Evolutionary conservation across 2,113 vertebrate genomes (phyloP), one percentile per base, ranked within the genome.

Genomic region (Mobula hypostoma): DNA sequence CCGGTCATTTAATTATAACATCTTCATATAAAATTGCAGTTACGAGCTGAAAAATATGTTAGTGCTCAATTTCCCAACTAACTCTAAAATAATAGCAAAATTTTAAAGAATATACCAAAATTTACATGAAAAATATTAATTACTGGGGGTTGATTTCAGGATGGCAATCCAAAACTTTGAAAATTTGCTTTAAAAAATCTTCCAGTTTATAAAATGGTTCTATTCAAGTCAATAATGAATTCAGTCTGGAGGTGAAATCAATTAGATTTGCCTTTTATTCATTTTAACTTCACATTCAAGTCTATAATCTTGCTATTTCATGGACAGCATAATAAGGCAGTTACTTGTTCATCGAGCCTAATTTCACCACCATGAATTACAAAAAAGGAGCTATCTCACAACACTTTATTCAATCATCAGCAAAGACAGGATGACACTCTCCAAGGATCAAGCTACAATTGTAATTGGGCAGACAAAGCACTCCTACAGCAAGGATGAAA

Each of bases 241-340:
- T 95, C 94, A 95, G 95, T 95, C 95, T 95, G 96, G 95, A 95
- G 96, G 96, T 96, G 96, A 97, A 98, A 98, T 97, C 97, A 98
- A 97, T 98, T 97, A 97, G 95, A 95, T 91, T 56, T 96, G 96
- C 96, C 96, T 96, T 96, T 98, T 96, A 96, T 96, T 96, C 96
- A 94, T 95, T 96, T 96, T 96, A 95, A 96, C 98, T 96, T 96
- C 94, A 95, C 96, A 97, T 97, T 97, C 97, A 96, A 92, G 96
- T 96, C 96, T 96, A 95, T 96, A 95, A 97, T 95, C 94, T 1
- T 95, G 95, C 97, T 96, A 97, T 96, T 96, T 96, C 96, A 95
- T 94, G 68, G 95, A 94, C 94, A 93, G 95, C 96, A 97, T 97
- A 97, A 97, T 96, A 96, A 97, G 96, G 96, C 94, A 94, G 74